Evolutionary conservation across 2,888 invertebrate species (phyloP).

Genomic region (Ornithoptera alexandrae): DNA sequence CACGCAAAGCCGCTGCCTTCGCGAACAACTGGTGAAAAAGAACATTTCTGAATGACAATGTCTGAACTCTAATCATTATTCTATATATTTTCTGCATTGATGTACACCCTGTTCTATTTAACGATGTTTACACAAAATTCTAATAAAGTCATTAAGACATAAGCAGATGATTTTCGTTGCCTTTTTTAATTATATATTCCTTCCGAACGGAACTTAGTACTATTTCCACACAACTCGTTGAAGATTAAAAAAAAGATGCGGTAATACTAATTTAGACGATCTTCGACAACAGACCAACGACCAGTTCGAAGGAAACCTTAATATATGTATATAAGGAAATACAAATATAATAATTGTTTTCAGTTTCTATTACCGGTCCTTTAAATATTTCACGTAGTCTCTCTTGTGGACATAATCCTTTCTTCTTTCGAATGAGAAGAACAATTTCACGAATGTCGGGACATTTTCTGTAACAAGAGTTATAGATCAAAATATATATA

Average conservation of each 20-base stretch:
- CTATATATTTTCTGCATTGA: too few species aligned
- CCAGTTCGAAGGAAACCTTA: too few species aligned
- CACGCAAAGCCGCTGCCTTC: slow-evolving; percentile 81
- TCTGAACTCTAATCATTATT: too few species aligned
- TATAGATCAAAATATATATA: background rate
- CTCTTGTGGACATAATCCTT: slow-evolving; percentile 85
- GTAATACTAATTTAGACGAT: background rate
- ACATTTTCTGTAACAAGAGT: slow-evolving; percentile 69
- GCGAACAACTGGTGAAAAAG: slow-evolving; percentile 85
- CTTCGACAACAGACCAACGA: background rate
- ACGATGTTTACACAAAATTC: too few species aligned
- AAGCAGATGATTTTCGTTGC: too few species aligned
- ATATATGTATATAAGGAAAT: background rate
- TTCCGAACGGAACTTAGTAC: too few species aligned
- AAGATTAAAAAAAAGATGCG: background rate
- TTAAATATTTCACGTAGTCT: slow-evolving; percentile 86
- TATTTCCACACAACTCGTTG: too few species aligned
- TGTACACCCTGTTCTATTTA: too few species aligned
- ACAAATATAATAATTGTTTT: background rate
- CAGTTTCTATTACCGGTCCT: slow-evolving; percentile 82
- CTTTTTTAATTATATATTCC: too few species aligned
- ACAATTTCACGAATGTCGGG: slow-evolving; percentile 86
- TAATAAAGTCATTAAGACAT: too few species aligned
- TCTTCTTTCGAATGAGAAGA: slow-evolving; percentile 87
- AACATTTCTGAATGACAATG: background rate